phyloP scores from a whole-genome alignment of 2,113 vertebrate genomes.

The Scortum barcoo region DNA sequence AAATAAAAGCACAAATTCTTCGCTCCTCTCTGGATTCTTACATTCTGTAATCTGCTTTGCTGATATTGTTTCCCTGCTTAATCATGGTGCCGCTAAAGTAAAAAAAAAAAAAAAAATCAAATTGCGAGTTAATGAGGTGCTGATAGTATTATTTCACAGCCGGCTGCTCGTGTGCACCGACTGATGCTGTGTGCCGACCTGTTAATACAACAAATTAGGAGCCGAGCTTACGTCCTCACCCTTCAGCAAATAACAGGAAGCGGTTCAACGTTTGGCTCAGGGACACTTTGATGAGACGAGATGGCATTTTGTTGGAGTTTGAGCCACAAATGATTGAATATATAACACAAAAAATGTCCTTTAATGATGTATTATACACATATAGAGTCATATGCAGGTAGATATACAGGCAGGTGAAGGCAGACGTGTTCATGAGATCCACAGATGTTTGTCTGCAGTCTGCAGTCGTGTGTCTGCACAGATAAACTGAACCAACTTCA shows the following conservation, averaged over 20 bases:
- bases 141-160: slow-evolving; percentile 70
- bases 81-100: slow-evolving; percentile 44
- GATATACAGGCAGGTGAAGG: not conserved
- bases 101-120: slow-evolving; percentile 32
- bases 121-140: slow-evolving; percentile 71
- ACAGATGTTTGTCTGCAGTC: not conserved
- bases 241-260: slow-evolving; percentile 12
- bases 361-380: too few relatives aligned
- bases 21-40: not conserved
- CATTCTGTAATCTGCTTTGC: slow-evolving; percentile 27
- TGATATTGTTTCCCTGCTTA: slow-evolving; percentile 39
- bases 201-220: slow-evolving; percentile 67
- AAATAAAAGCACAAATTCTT: not conserved
- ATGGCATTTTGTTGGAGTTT: not conserved
- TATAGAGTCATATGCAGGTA: too few relatives aligned
- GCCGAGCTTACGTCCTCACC: slow-evolving; percentile 14
- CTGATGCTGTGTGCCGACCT: slow-evolving; percentile 51
- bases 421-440: not conserved
- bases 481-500: slow-evolving; percentile 1
- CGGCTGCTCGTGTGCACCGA: slow-evolving; percentile 37
- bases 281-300: slow-evolving; percentile 21
- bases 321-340: not conserved
- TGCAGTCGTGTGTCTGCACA: not conserved
- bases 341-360: not conserved
- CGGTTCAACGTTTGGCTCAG: slow-evolving; percentile 12